Percentiles rank a stretch among this genome's conserved stretches.
These are phyloP conservation scores for Platycnemis pennipes DNA, from an alignment of 2,888 invertebrate species.

Conservation along the genomic window DNA sequence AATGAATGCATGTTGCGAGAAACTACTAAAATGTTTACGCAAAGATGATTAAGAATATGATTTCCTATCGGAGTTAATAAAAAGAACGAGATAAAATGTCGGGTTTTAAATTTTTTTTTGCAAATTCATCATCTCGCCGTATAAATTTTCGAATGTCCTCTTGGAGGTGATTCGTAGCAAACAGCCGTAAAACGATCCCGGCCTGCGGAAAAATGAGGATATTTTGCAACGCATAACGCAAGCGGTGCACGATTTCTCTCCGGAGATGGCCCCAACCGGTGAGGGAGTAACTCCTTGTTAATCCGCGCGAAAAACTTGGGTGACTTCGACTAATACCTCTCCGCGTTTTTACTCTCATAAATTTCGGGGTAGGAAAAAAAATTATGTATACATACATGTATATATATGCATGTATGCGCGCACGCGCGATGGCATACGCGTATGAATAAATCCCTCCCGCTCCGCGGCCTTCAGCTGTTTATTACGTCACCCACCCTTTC, in stretches of 20 bases:
- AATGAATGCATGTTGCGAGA: too few species aligned
- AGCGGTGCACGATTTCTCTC: neutral
- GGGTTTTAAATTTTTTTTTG: too few species aligned
- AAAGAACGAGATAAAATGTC: too few species aligned
- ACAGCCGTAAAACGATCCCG: neutral
- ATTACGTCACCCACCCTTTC: neutral
- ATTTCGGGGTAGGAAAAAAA: neutral
- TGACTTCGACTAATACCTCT: neutral
- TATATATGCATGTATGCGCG: neutral
- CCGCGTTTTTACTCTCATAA: neutral
- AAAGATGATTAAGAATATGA: too few species aligned
- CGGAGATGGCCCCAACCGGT: neutral
- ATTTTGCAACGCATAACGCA: neutral
- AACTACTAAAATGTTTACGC: too few species aligned
- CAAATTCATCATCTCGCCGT: too few species aligned
- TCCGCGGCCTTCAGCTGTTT: constrained; percentile 1
- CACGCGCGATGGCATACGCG: neutral
- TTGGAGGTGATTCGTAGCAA: neutral
- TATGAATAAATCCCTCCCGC: neutral
- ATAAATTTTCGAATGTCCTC: neutral
- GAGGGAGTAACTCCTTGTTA: neutral
- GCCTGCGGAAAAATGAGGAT: neutral
- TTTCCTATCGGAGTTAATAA: too few species aligned
- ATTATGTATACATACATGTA: neutral
- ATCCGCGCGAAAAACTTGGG: neutral